Evolutionary conservation across 2,888 invertebrate species (phyloP).

Genomic region (Drosophila merina): DNA sequence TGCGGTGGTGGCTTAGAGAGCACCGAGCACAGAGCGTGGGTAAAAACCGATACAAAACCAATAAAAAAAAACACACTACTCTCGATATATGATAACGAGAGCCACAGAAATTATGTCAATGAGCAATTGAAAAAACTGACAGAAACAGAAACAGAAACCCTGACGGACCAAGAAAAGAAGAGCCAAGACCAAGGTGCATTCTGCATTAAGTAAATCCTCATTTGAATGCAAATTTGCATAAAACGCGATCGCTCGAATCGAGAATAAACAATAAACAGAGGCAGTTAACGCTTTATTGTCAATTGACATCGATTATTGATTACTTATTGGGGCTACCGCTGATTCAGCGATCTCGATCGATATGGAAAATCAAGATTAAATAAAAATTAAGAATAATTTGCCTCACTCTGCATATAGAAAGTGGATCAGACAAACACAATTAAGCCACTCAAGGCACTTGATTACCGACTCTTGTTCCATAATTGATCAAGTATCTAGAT

Average conservation of each 20-base stretch:
- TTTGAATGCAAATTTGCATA: not conserved
- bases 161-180: not conserved
- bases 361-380: not conserved
- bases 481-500: too few relatives aligned
- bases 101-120: constrained; percentile 62
- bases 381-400: constrained; percentile 21
- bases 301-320: constrained; percentile 44
- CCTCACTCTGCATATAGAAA: constrained; percentile 32
- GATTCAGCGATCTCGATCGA: constrained; percentile 2
- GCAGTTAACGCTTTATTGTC: constrained; percentile 38
- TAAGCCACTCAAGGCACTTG: too few relatives aligned
- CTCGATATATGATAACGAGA: too few relatives aligned
- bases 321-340: constrained; percentile 6
- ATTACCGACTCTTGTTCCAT: too few relatives aligned
- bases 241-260: not conserved
- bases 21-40: constrained; percentile 24
- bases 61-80: too few relatives aligned
- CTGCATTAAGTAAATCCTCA: constrained; percentile 8
- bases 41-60: constrained; percentile 7
- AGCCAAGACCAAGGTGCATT: constrained; percentile 10
- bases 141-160: constrained; percentile 8
- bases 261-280: constrained; percentile 29
- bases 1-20: constrained; percentile 49
- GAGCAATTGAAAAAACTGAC: constrained; percentile 53
- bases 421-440: constrained; percentile 4